Percentiles rank a stretch among this genome's conserved stretches.
Conservation (phyloP, 1,140 invertebrate species). For the Apolygus lucorum region DNA sequence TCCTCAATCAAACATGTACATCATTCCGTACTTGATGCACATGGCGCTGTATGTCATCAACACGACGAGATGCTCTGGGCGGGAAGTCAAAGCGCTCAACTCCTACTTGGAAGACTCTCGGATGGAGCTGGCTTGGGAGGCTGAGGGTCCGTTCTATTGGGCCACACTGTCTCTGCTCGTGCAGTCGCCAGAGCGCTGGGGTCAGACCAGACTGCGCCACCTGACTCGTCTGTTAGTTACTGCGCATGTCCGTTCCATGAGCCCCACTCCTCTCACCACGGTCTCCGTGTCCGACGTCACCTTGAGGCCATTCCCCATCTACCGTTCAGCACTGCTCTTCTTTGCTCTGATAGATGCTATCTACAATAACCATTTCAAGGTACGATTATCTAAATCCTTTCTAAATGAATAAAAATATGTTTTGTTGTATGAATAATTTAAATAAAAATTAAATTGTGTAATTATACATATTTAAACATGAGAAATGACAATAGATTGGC, state of each 20-base stretch:
- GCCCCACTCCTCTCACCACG: slow-evolving; percentile 45
- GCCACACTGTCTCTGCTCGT: slow-evolving; percentile 68
- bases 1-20: slow-evolving; percentile 93
- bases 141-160: slow-evolving; percentile 84
- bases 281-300: slow-evolving; percentile 24
- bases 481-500: too few relatives aligned
- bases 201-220: slow-evolving; percentile 54
- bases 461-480: too few relatives aligned
- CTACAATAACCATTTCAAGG: slow-evolving; percentile 67
- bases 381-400: too few relatives aligned
- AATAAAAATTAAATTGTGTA: too few relatives aligned
- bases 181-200: slow-evolving; percentile 62
- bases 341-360: slow-evolving; percentile 70
- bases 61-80: slow-evolving; percentile 63
- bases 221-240: slow-evolving; percentile 67
- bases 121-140: slow-evolving; percentile 76
- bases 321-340: slow-evolving; percentile 79
- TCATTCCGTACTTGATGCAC: slow-evolving; percentile 88
- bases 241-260: slow-evolving; percentile 63
- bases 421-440: too few relatives aligned
- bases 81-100: slow-evolving; percentile 63
- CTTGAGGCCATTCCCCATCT: slow-evolving; percentile 65
- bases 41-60: slow-evolving; percentile 93
- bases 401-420: too few relatives aligned
- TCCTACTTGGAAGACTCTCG: slow-evolving; percentile 59